These are phyloP conservation scores for Suricata suricatta DNA, from an alignment of 2,113 vertebrate species.

Conservation along the genomic window DNA sequence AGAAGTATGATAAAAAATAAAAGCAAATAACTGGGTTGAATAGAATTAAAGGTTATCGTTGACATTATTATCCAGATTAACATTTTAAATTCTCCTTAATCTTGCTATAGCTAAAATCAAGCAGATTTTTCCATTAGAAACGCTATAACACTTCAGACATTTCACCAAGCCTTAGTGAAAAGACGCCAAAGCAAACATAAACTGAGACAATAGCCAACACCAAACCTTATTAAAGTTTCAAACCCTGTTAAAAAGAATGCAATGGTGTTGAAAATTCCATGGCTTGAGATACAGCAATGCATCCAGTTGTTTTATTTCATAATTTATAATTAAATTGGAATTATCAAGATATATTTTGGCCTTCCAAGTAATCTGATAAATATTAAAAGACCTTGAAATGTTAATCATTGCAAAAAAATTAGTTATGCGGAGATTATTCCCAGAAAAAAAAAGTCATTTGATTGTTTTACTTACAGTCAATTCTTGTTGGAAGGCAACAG, in stretches of 20 bases:
- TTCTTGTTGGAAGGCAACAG: neutral
- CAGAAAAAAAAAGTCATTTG: neutral
- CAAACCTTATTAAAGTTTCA: neutral
- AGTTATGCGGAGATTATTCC: neutral
- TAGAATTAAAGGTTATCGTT: neutral
- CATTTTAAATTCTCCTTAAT: conserved; percentile 49
- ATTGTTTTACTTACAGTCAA: conserved; percentile 3
- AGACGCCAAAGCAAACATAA: conserved; percentile 58
- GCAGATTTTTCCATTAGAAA: conserved; percentile 44
- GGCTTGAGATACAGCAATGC: neutral
- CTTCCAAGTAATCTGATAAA: conserved; percentile 53
- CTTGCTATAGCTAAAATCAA: conserved; percentile 19
- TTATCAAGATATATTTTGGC: conserved; percentile 34
- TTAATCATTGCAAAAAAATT: conserved; percentile 48
- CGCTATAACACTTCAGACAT: neutral
- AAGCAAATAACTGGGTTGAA: neutral
- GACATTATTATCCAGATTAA: neutral
- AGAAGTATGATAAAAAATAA: neutral
- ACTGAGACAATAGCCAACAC: neutral
- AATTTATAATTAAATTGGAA: conserved; percentile 59
- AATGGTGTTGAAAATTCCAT: conserved; percentile 60
- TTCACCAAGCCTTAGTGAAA: conserved; percentile 39
- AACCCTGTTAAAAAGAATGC: conserved; percentile 47
- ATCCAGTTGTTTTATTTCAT: conserved; percentile 44
- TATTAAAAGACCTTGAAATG: conserved; percentile 47